Evolutionary conservation across 2,797 vertebrate genomes (phyloP).

Genomic region (Sebastes umbrosus): DNA sequence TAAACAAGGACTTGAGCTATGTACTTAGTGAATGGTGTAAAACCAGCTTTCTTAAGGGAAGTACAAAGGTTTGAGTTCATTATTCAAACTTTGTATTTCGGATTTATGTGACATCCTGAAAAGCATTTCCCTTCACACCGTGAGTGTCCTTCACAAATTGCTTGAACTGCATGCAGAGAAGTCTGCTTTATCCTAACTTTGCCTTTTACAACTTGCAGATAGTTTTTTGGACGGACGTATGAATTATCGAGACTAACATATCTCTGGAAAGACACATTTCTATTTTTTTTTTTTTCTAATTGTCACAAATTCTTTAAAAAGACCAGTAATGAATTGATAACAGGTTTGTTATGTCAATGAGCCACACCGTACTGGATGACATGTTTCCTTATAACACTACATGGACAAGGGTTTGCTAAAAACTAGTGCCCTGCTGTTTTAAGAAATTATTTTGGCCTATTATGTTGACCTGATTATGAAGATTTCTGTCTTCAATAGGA

Average conservation of each 20-base stretch:
- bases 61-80: neutral
- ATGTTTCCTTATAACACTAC: neutral
- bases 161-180: neutral
- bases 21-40: neutral
- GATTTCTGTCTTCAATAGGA: neutral
- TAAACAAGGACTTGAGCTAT: neutral
- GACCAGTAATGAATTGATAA: neutral
- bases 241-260: neutral
- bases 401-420: neutral
- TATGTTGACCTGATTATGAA: neutral
- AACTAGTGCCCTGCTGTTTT: neutral
- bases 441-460: neutral
- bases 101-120: neutral
- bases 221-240: no score
- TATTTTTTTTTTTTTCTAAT: neutral
- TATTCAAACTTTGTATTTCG: neutral
- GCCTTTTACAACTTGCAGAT: neutral
- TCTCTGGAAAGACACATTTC: neutral
- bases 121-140: neutral
- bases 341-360: neutral
- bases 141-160: constrained; percentile 3
- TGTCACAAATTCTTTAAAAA: neutral
- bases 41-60: neutral
- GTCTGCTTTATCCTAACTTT: neutral
- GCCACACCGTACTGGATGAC: neutral